phyloP scores from a whole-genome alignment of 2,113 vertebrate genomes.

The Zootoca vivipara region DNA sequence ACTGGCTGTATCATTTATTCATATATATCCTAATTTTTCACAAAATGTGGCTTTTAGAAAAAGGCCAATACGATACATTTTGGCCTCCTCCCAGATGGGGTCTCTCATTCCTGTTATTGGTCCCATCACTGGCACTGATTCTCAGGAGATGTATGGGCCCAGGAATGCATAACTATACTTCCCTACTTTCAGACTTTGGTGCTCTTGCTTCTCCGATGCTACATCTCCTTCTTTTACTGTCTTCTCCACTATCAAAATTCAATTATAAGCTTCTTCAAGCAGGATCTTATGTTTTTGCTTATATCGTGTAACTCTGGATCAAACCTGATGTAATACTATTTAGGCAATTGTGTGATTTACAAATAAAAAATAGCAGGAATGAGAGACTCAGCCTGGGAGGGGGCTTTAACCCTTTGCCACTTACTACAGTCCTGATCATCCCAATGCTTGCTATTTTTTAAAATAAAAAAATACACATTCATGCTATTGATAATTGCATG shows the following conservation, averaged over 20 bases:
- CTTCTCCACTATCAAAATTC: neutral
- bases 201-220: neutral
- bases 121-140: neutral
- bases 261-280: neutral
- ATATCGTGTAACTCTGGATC: neutral
- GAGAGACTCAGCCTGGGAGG: neutral
- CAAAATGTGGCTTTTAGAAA: too few species aligned
- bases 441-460: too few species aligned
- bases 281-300: neutral
- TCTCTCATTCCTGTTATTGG: too few species aligned
- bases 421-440: too few species aligned
- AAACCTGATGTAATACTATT: too few species aligned
- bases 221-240: neutral
- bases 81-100: too few species aligned
- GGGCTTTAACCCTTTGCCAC: too few species aligned
- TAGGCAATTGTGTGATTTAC: too few species aligned
- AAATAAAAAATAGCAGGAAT: neutral
- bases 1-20: too few species aligned
- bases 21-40: too few species aligned
- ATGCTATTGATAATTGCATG: neutral
- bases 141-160: neutral
- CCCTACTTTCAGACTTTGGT: too few species aligned
- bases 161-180: neutral
- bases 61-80: too few species aligned
- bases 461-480: neutral